Evolutionary conservation across 2,888 invertebrate genomes (phyloP), one percentile per base, ranked within the genome.

Genomic region (Therioaphis trifolii): DNA sequence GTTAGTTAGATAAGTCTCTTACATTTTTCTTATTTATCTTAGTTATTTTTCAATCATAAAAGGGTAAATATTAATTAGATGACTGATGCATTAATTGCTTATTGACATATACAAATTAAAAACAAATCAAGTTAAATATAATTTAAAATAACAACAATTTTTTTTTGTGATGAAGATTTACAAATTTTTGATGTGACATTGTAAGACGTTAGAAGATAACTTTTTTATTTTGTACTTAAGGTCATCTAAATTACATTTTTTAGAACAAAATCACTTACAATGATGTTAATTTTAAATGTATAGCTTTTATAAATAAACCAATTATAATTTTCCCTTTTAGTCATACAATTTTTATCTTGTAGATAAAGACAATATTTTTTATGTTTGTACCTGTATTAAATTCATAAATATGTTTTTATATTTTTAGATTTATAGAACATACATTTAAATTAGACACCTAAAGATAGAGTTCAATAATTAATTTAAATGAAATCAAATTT

Each of bases 141-240:
- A n/a, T n/a, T n/a, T n/a, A n/a, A n/a, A n/a, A n/a, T n/a, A n/a
- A n/a, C n/a, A n/a, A n/a, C n/a, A n/a, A n/a, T n/a, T n/a, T n/a
- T n/a, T n/a, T n/a, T n/a, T n/a, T n/a, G n/a, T n/a, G n/a, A n/a
- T n/a, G n/a, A n/a, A n/a, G n/a, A n/a, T n/a, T n/a, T n/a, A n/a
- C n/a, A n/a, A n/a, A n/a, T n/a, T n/a, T n/a, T n/a, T n/a, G n/a
- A n/a, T n/a, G n/a, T n/a, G n/a, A n/a, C n/a, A n/a, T n/a, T n/a
- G n/a, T n/a, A n/a, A n/a, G n/a, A n/a, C n/a, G n/a, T n/a, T n/a
- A n/a, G n/a, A n/a, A n/a, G n/a, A n/a, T n/a, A n/a, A n/a, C 49
- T 29, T 72, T 72, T 72, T n/a, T 72, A 52, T 29, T 49, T 72
- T 72, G 72, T 72, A 72, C 72, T 72, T 72, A 72, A 14, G n/a